These are phyloP conservation scores for Acanthaster planci DNA, from an alignment of 35 echinoderm and acorn worm species.

Conservation along the genomic window DNA sequence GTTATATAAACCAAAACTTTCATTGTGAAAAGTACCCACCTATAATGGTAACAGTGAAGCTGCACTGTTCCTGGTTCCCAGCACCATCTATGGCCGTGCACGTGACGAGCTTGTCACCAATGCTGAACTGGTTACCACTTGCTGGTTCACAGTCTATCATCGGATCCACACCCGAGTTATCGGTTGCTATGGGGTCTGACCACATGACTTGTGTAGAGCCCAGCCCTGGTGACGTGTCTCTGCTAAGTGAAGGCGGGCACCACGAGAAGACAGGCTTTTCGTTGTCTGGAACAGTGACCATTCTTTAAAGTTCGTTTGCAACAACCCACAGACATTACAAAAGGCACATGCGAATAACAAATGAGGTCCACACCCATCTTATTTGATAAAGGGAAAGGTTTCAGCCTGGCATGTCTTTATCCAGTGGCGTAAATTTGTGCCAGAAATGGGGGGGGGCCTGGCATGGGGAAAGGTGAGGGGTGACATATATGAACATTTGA, in stretches of 20 bases:
- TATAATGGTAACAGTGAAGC: neutral
- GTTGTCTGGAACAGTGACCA: no score
- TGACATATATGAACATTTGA: no score
- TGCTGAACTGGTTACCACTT: neutral
- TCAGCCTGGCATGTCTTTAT: no score
- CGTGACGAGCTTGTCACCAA: neutral
- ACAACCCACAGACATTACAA: no score
- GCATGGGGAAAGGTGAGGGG: no score
- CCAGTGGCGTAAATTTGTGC: no score
- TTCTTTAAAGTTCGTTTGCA: no score
- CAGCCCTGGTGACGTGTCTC: neutral
- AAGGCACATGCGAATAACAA: no score
- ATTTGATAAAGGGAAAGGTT: no score
- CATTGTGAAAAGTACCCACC: neutral
- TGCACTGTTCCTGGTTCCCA: neutral
- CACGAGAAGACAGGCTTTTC: neutral
- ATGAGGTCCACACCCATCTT: no score
- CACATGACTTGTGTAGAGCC: neutral
- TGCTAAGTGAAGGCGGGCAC: neutral
- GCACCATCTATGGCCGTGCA: neutral
- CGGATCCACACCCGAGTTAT: slow-evolving; percentile 1
- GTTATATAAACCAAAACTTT: no score
- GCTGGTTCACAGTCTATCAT: neutral
- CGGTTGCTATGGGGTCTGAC: neutral
- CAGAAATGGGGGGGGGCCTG: no score